These are phyloP conservation scores for Himalopsyche japonica DNA, from an alignment of 2,888 invertebrate species.

Conservation along the genomic window DNA sequence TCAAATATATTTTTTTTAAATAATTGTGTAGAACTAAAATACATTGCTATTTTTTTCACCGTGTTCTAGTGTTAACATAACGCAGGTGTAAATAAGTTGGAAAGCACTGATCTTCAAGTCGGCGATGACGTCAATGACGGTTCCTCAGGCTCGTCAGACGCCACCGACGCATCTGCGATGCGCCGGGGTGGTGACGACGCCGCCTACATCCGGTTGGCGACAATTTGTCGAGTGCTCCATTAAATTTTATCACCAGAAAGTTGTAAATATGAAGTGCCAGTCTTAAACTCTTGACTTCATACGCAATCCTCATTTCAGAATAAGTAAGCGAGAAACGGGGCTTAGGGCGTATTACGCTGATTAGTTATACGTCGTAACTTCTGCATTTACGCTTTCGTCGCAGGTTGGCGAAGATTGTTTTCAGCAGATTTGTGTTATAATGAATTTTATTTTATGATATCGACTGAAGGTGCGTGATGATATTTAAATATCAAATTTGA, in stretches of 20 bases:
- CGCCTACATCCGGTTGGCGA: slow-evolving; percentile 4
- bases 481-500: no score
- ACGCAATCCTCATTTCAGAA: background rate
- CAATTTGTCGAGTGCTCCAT: slow-evolving; percentile 39
- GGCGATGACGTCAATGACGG: background rate
- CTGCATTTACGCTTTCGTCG: no score
- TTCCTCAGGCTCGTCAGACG: background rate
- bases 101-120: background rate
- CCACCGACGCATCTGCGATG: background rate
- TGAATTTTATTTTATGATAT: no score
- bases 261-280: slow-evolving; percentile 36
- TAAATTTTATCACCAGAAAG: slow-evolving; percentile 36
- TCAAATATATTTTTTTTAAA: no score
- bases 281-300: background rate
- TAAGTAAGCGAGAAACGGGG: background rate
- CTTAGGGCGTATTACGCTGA: background rate
- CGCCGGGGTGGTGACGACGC: background rate
- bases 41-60: no score
- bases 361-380: background rate
- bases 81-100: no score
- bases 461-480: no score
- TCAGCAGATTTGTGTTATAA: no score
- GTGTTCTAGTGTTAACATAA: no score
- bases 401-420: no score
- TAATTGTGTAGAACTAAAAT: no score